Evolutionary conservation across 1,140 invertebrate genomes (phyloP).

Genomic region (Leptopilina boulardi): DNA sequence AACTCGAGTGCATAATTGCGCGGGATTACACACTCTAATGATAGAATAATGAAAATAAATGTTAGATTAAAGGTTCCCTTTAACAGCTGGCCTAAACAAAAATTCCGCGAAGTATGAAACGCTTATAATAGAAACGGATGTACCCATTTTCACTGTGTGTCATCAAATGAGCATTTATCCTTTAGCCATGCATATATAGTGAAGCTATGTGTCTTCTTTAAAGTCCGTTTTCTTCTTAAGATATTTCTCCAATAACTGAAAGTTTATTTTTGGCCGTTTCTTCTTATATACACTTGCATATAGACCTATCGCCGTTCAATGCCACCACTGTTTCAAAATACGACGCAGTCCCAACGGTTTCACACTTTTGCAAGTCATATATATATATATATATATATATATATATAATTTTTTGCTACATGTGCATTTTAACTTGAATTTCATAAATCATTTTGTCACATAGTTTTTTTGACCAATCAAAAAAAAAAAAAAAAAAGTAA

Average conservation of each 20-base stretch:
- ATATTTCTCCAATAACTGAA: slow-evolving; percentile 30
- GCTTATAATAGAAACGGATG: slow-evolving; percentile 32
- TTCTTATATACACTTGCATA: slow-evolving; percentile 26
- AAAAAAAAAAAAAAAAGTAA: no score
- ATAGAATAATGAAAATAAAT: slow-evolving; percentile 40
- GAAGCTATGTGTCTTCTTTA: slow-evolving; percentile 15
- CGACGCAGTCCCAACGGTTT: neutral
- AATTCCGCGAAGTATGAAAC: slow-evolving; percentile 11
- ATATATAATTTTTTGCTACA: neutral
- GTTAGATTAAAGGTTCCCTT: slow-evolving; percentile 22
- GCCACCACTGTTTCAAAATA: slow-evolving; percentile 27
- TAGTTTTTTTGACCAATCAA: neutral
- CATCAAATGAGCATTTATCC: slow-evolving; percentile 26
- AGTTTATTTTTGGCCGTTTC: slow-evolving; percentile 29
- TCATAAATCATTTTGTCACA: slow-evolving; percentile 8
- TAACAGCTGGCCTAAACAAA: slow-evolving; percentile 1
- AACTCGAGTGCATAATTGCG: no score
- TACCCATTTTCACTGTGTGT: slow-evolving; percentile 31
- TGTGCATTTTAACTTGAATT: neutral
- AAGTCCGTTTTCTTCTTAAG: slow-evolving; percentile 16
- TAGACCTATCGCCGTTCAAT: slow-evolving; percentile 27
- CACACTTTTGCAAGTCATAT: slow-evolving; percentile 27
- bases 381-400: neutral
- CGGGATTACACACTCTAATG: slow-evolving; percentile 28
- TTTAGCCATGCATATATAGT: slow-evolving; percentile 18